Base-by-base conservation (phyloP, 2,113 vertebrate genomes). In the Taxidea taxus region DNA sequence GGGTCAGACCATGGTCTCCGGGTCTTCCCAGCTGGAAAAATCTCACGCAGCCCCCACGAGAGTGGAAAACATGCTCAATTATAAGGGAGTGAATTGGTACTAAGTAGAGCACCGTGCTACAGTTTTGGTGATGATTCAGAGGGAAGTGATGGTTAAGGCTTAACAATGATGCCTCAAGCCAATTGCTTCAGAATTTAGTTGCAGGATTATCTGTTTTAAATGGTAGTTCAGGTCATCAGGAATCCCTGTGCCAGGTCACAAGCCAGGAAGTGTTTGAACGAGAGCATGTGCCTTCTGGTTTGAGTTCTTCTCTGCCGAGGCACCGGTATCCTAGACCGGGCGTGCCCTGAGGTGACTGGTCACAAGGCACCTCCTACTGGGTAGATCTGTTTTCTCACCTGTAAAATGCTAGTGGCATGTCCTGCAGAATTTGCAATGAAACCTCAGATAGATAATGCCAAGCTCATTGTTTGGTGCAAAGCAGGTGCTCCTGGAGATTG, bases 71-170 rank as follows among this genome's bases (percentile, higher is more conserved):
- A 4, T 0, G 1, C 2, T 6, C 89, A 20, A 18, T 77, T 88
- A 31, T 88, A 94, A 94, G 80, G 51, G 42, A 80, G 88, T 85
- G 77, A 93, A 44, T 7, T 97, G 90, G 42, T 74, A 84, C 80
- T 82, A 94, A 95, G 89, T 34, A 23, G 96, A 95, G 70, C 87
- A 34, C 54, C 37, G 47, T 47, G n/a, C 66, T 60, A 75, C 74
- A 90, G 78, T 96, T 96, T 85, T 84, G 74, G n/a, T 82, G 80
- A 44, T 91, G 47, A 96, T 83, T 97, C 78, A 96, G 70, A 90
- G 54, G 74, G 58, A 87, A 97, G 93, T 84, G 47, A 64, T 42
- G 44, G 87, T 58, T 75, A 89, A 64, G 90, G 77, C 39, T 96
- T 68, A 85, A 93, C 37, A 80, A 75, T 7, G 81, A 91, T 13